Evolutionary conservation across 2,113 vertebrate genomes (phyloP), one percentile per base, ranked within the genome.

Genomic region (Neolamprologus variostigma): DNA sequence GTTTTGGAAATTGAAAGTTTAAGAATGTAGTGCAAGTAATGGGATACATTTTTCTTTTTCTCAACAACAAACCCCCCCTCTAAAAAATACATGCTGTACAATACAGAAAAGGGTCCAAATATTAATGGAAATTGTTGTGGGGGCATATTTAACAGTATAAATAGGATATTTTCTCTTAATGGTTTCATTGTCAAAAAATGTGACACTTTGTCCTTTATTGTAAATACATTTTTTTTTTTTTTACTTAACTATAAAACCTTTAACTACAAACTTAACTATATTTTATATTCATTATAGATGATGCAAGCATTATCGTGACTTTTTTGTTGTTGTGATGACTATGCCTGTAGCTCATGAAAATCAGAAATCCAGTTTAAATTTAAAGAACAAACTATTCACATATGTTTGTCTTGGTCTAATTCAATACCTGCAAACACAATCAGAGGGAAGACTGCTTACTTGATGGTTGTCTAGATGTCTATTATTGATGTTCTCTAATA

Each of bases 11-110:
- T 17, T 61, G 3, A 31, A 17, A 31, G 26, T 61, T 61, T 61
- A 17, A 31, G 14, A 31, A 61, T 61, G 57, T 61, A 31, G 3
- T 9, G 26, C 5, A 61, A 31, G 14, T 61, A 31, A 31, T 31
- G 8, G 26, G 3, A 9, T 61, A 17, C 0, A 10, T 33, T 31
- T 6, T 17, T 59, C 0, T 33, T 17, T 61, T 61, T 17, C 5
- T 59, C 55, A 61, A 33, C 14, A 31, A 61, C n/a, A 54, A 14
- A 2, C 16, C 23, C 28, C 28, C 28, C 28, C 28, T n/a, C 1
- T 0, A 6, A 28, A 9, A 26, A 31, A 17, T 19, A 0, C 57
- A 4, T 7, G 59, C 16, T 33, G 59, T 63, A 33, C 28, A 11
- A 63, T 33, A 4, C 28, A 63, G 28, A 33, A 61, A 19, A 63